A percentile compares a stretch with the other conserved stretches of the same genome.
These are phyloP conservation scores for Tipula vernalis DNA, from an alignment of 2,888 invertebrate species.

Conservation along the genomic window DNA sequence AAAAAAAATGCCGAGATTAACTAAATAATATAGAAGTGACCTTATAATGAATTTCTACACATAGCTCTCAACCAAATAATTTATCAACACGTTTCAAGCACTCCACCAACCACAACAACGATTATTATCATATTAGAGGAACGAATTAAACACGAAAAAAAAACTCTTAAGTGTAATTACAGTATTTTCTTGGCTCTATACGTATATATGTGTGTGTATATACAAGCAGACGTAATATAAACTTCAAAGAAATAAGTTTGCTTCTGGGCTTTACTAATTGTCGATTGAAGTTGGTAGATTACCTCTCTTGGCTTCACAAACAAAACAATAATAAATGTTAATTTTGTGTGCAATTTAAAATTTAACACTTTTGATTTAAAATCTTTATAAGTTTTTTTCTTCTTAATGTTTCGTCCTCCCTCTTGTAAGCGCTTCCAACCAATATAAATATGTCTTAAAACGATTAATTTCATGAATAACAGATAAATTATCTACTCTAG, in stretches of 20 bases:
- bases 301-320: background rate
- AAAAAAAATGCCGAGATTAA: background rate
- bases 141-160: background rate
- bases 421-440: background rate
- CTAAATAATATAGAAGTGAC: background rate
- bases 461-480: background rate
- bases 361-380: constrained; percentile 4
- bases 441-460: background rate
- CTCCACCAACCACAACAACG: background rate
- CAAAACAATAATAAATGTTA: background rate
- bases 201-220: background rate
- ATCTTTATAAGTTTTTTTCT: background rate
- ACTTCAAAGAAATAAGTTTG: background rate
- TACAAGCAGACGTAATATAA: background rate
- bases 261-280: background rate
- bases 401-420: background rate
- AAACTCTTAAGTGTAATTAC: background rate
- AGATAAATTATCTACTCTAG: background rate
- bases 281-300: background rate
- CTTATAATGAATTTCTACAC: background rate
- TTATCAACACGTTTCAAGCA: background rate
- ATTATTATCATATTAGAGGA: background rate
- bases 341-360: background rate
- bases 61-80: background rate
- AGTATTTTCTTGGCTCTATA: background rate